phyloP scores from a whole-genome alignment of 2,797 vertebrate genomes.

The Cyprinodon diabolis region DNA sequence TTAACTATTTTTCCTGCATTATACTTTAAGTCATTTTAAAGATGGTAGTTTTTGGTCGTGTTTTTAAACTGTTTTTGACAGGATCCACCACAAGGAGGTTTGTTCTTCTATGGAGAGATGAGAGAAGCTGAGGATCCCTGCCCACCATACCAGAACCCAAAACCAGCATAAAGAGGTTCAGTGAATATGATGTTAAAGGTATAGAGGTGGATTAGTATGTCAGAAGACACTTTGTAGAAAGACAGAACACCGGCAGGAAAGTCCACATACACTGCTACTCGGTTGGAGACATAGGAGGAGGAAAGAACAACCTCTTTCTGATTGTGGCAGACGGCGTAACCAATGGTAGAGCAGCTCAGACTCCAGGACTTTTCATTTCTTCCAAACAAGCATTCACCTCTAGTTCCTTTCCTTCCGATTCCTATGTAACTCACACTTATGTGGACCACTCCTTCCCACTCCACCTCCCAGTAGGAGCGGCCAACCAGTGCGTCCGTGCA shows the following conservation, averaged over 20 bases:
- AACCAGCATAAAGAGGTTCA: conserved; percentile 6
- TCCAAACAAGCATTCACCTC: not conserved
- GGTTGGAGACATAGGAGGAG: not conserved
- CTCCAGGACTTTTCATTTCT: conserved; percentile 13
- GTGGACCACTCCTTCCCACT: not conserved
- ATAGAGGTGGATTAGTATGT: too few species aligned
- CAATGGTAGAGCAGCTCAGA: conserved; percentile 12
- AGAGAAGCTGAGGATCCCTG: not conserved
- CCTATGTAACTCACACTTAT: conserved; percentile 12
- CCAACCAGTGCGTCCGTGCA: conserved; percentile 4
- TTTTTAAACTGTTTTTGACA: too few species aligned
- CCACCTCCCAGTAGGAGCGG: conserved; percentile 34
- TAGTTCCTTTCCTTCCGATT: conserved; percentile 8
- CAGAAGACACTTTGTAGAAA: too few species aligned
- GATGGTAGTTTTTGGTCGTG: too few species aligned
- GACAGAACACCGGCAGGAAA: too few species aligned
- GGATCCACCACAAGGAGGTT: too few species aligned
- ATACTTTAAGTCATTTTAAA: too few species aligned
- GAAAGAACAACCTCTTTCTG: not conserved
- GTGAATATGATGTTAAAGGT: too few species aligned
- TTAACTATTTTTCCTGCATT: too few species aligned
- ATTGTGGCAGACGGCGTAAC: not conserved
- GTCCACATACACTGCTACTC: not conserved
- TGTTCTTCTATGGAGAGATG: not conserved
- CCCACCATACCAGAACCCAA: conserved; percentile 1